These are phyloP conservation scores for Drosophila bifasciata DNA, from an alignment of 1,140 invertebrate species.

Conservation along the genomic window DNA sequence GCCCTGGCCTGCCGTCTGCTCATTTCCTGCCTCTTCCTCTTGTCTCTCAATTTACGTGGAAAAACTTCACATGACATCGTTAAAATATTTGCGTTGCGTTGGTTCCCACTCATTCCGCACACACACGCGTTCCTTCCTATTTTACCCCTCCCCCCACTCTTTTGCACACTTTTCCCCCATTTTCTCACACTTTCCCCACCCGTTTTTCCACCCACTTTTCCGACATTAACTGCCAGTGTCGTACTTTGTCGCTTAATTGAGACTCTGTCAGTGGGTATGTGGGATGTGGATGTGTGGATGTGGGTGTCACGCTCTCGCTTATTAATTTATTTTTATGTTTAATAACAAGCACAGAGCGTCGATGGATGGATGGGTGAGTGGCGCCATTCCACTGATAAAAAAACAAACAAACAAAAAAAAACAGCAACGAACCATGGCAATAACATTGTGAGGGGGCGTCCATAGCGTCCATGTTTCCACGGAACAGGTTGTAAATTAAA, in stretches of 20 bases:
- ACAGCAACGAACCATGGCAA: conserved; percentile 24
- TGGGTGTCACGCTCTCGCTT: conserved; percentile 40
- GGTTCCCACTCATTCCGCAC: conserved; percentile 5
- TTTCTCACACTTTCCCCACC: background rate
- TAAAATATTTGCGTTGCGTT: conserved; percentile 53
- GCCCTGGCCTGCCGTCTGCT: background rate
- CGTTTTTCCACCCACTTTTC: background rate
- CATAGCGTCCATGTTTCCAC: background rate
- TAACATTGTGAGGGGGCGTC: conserved; percentile 6
- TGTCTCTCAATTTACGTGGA: conserved; percentile 2
- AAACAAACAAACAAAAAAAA: too few species aligned
- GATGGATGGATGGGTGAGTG: conserved; percentile 5
- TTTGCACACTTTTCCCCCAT: background rate
- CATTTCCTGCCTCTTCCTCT: conserved; percentile 18
- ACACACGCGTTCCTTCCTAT: background rate
- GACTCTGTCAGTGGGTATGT: conserved; percentile 15
- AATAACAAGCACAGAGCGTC: conserved; percentile 40
- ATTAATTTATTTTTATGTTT: conserved; percentile 66
- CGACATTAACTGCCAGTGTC: conserved; percentile 40
- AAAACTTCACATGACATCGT: conserved; percentile 44
- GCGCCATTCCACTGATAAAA: conserved; percentile 28
- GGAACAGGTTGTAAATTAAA: conserved; percentile 36
- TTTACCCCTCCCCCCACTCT: background rate
- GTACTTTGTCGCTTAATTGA: conserved; percentile 51
- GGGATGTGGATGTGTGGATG: conserved; percentile 19